Base-by-base conservation (phyloP, 2,888 invertebrate species). In the Acholoe squamosa region DNA sequence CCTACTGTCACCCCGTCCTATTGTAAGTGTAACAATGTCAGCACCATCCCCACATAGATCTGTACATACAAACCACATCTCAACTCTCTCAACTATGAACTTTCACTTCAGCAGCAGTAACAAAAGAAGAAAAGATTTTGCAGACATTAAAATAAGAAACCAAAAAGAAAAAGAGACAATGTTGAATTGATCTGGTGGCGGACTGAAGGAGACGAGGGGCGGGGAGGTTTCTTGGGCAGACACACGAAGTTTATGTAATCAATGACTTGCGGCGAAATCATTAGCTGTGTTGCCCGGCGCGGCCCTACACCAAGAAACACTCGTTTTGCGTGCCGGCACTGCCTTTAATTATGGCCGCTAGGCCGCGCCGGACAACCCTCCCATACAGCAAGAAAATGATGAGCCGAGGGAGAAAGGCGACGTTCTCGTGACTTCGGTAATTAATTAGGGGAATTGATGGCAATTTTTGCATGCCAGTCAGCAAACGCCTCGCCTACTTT, bases 391-490 rank as follows among this genome's bases (percentile, higher is more conserved):
- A 43, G 80, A 80, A 80, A 43, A 71, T 71, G 71, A 16, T 0
- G 80, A 76, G 80, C 12, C 34, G 80, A 80, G 80, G 22, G 80
- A 80, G 80, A 19, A 33, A 34, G 80, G 34, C 80, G 80, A 43
- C 80, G 22, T 80, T 80, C 34, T 43, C 80, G 80, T 80, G 80
- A 80, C 80, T 80, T 80, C 80, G 80, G 80, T 80, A 80, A 80
- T 80, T 80, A 80, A 80, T 80, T 80, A 80, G 80, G 80, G 80
- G 43, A 80, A 43, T 80, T 80, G 80, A 3, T 43, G 80, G 80
- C 80, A 33, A 80, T 80, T 80, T 80, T 80, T 80, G 80, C 43
- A 43, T 80, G 80, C 80, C 80, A 80, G 80, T 80, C 80, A 43
- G 80, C 43, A 43, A 43, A 80, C 80, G 80, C 43, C n/a, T 19